Percentiles rank a stretch among this genome's conserved stretches.
These are phyloP conservation scores for Sinosuthora webbiana DNA, from an alignment of 2,113 vertebrate species.

Conservation along the genomic window DNA sequence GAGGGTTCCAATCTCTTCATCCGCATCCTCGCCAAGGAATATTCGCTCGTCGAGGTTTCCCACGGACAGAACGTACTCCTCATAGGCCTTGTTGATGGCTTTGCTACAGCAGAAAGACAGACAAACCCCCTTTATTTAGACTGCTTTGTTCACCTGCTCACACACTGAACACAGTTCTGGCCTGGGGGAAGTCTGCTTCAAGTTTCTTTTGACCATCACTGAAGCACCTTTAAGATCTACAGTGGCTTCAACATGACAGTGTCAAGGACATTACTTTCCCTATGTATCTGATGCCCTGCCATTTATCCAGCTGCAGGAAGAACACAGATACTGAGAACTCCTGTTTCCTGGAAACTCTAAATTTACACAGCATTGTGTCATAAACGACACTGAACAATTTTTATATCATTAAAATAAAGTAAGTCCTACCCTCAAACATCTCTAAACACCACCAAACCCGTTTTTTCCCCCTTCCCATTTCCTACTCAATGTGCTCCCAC, in stretches of 20 bases:
- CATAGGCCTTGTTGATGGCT: conserved; percentile 89
- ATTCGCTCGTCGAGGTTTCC: conserved; percentile 91
- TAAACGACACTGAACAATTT: background rate
- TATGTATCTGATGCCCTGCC: background rate
- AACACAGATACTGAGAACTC: background rate
- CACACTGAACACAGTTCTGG: background rate
- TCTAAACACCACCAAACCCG: background rate
- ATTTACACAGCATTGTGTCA: background rate
- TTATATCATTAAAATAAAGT: background rate
- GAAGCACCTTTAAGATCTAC: background rate
- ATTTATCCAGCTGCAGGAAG: background rate
- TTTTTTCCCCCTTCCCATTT: background rate
- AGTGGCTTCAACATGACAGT: background rate
- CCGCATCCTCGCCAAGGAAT: conserved; percentile 88
- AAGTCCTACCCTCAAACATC: background rate
- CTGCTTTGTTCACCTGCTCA: background rate
- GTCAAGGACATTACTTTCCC: background rate
- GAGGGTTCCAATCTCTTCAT: conserved; percentile 87
- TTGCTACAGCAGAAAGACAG: conserved; percentile 67
- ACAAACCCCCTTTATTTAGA: background rate
- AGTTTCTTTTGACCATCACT: background rate
- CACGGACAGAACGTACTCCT: conserved; percentile 87
- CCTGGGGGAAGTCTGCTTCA: background rate
- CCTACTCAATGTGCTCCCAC: background rate
- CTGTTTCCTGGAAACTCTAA: background rate